phyloP scores from a whole-genome alignment of 2,888 invertebrate species.

The Dryococelus australis region DNA sequence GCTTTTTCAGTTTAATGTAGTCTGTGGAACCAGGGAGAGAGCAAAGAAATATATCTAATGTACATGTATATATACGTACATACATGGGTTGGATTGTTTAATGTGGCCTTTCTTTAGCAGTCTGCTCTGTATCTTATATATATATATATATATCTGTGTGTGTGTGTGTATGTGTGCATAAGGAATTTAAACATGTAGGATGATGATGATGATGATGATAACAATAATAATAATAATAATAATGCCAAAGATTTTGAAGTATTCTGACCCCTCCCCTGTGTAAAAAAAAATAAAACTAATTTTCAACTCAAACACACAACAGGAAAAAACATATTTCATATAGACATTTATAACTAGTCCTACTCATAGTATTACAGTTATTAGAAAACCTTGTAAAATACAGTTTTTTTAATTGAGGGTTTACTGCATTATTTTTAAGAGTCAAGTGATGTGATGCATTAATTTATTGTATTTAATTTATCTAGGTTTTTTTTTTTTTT shows the following conservation, averaged over 20 bases:
- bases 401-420: not conserved
- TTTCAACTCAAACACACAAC: not conserved
- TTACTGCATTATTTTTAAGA: not conserved
- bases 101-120: constrained; percentile 5
- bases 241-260: constrained; percentile 6
- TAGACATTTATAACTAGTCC: not conserved
- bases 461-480: constrained; percentile 2
- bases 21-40: not conserved
- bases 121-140: not conserved
- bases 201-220: not conserved
- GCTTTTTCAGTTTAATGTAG: not conserved
- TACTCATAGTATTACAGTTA: not conserved
- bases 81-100: not conserved
- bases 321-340: not conserved
- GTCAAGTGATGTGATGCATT: constrained; percentile 9
- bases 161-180: not conserved
- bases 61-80: not conserved
- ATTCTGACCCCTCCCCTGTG: not conserved
- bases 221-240: too few relatives aligned
- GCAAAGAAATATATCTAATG: not conserved
- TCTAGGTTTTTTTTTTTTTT: not conserved
- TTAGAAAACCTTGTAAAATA: not conserved
- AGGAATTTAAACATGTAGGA: not conserved
- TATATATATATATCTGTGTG: too few relatives aligned
- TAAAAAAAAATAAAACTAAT: not conserved